A percentile compares a stretch with the other conserved stretches of the same genome.
phyloP scores from a whole-genome alignment of 1,140 invertebrate species.

The Whitmania pigra region DNA sequence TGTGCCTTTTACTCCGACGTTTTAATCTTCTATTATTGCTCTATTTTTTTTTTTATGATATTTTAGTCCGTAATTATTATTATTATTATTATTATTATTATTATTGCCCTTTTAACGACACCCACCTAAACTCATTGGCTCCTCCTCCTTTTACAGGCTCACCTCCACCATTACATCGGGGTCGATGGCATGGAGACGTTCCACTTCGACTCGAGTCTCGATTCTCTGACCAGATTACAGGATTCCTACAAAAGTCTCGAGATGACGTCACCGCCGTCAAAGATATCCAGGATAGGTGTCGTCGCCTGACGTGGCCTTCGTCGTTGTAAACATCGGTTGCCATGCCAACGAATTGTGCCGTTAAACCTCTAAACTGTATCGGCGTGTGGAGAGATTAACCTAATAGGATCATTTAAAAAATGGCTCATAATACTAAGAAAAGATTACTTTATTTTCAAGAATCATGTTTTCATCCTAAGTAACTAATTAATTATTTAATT shows the following conservation, averaged over 20 bases:
- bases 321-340: neutral
- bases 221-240: constrained; percentile 36
- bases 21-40: neutral
- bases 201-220: constrained; percentile 36
- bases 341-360: too few relatives aligned
- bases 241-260: constrained; percentile 37
- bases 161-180: constrained; percentile 42
- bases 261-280: neutral
- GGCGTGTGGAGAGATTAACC: too few relatives aligned
- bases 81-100: too few relatives aligned
- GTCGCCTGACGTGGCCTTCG: neutral
- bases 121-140: neutral
- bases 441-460: too few relatives aligned
- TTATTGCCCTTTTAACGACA: neutral
- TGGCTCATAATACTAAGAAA: too few relatives aligned
- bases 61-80: too few relatives aligned
- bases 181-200: constrained; percentile 40
- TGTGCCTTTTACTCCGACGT: too few relatives aligned
- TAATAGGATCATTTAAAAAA: too few relatives aligned
- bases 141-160: constrained; percentile 35
- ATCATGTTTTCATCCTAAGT: too few relatives aligned
- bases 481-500: too few relatives aligned
- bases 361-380: too few relatives aligned
- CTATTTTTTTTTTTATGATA: too few relatives aligned
- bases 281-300: neutral